Evolutionary conservation across 1,140 invertebrate genomes (phyloP).

Genomic region (Oedothorax gibbosus): DNA sequence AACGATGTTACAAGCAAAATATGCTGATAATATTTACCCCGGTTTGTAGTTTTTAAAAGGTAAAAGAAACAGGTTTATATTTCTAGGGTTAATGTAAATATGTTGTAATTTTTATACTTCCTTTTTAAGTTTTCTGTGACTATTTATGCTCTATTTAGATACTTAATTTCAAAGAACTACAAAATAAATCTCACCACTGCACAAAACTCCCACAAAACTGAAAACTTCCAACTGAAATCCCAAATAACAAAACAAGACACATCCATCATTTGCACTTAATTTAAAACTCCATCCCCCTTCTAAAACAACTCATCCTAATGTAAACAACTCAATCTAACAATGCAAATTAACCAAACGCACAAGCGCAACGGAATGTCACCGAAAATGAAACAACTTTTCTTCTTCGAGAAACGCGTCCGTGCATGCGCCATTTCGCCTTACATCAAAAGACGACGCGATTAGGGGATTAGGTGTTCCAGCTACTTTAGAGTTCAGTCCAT

Average conservation of each 20-base stretch:
- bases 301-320: slow-evolving; percentile 4
- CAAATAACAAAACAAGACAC: not conserved
- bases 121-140: no score
- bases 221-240: not conserved
- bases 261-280: slow-evolving; percentile 25
- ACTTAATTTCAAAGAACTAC: no score
- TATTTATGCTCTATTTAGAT: no score
- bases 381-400: not conserved
- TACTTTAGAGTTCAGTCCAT: slow-evolving; percentile 25
- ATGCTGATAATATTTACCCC: no score
- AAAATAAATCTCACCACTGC: no score
- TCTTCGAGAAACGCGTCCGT: not conserved
- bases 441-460: slow-evolving; percentile 21
- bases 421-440: slow-evolving; percentile 39
- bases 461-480: slow-evolving; percentile 1
- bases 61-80: no score
- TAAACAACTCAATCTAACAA: not conserved
- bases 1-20: no score
- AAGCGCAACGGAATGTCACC: not conserved
- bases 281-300: not conserved
- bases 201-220: no score
- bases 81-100: no score
- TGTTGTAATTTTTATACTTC: no score
- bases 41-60: no score
- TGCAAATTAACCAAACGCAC: no score